Base-by-base conservation (phyloP, 1,140 invertebrate genomes). In the Neocloeon triangulifer region DNA sequence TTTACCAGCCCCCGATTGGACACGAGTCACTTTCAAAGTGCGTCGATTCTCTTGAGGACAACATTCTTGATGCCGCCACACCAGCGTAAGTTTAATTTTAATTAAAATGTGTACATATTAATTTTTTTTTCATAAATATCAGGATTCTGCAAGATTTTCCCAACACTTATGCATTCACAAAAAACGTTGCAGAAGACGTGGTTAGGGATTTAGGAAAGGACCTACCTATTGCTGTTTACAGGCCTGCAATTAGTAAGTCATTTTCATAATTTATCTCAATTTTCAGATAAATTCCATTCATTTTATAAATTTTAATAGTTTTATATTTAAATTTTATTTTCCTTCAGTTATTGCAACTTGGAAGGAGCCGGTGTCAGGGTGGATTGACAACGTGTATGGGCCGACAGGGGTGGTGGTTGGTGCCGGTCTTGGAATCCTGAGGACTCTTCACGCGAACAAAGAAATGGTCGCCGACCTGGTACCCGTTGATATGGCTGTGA, bases 301-400 rank as follows among this genome's bases (percentile, higher is more conserved):
- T 25, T 25, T 6, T 6, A n/a, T 6, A 25, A 25, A n/a, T 29
- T 14, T 17, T n/a, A 29, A 18, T 2, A 8, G 8, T 8, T 16
- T 14, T 29, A 10, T 4, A 14, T 3, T 10, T 17, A 14, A 5
- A 16, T 6, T 29, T 29, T 29, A 29, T 16, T 12, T 27, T 12
- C 12, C 29, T 44, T 10, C 46, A 62, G 78, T 85, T 14, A 73
- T 72, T 13, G 73, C 78, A 2, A 75, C 80, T 0, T 66, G 60
- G 41, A 62, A 64, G 28, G 81, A 88, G 37, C 70, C 70, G 2
- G 30, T 71, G 0, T 40, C 49, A 7, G 74, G 74, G 21, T 92
- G 84, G 84, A 70, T 80, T 26, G 82, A 91, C 48, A 89, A 88
- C 49, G 58, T 78, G 39, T 84, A 86, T 46, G 82, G 81, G 27